Evolutionary conservation across 2,797 vertebrate species (phyloP).

Genomic region (Argentina silus): DNA sequence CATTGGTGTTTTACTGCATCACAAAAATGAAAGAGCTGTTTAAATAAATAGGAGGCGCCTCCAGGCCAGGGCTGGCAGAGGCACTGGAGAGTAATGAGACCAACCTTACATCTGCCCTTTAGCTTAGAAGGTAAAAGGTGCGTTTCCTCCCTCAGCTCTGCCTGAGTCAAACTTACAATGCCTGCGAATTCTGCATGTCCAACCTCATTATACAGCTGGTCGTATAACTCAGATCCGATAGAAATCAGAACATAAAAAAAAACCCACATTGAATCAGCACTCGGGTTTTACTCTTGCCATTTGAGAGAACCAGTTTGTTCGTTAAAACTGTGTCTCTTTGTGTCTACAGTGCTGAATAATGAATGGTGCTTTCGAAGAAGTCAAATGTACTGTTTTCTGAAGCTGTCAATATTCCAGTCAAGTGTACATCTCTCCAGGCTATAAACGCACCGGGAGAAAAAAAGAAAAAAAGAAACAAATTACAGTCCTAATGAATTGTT

Average conservation of each 20-base stretch:
- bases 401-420: constrained; percentile 58
- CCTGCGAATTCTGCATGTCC: background rate
- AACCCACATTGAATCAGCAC: background rate
- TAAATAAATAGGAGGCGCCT: constrained; percentile 60
- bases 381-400: constrained; percentile 24
- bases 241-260: background rate
- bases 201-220: background rate
- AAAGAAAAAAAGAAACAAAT: constrained; percentile 64
- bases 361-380: constrained; percentile 19
- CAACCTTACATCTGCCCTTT: constrained; percentile 56
- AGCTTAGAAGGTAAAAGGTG: constrained; percentile 72
- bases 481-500: constrained; percentile 71
- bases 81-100: constrained; percentile 71
- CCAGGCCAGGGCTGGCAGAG: constrained; percentile 51
- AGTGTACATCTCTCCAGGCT: constrained; percentile 49
- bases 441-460: too few relatives aligned
- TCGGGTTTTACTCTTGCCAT: background rate
- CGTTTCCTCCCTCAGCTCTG: constrained; percentile 51
- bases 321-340: constrained; percentile 18
- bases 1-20: constrained; percentile 57
- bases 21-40: constrained; percentile 63
- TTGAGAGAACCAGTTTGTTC: background rate
- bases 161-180: background rate
- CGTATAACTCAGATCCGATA: background rate
- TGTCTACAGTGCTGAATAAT: constrained; percentile 37